phyloP scores from a whole-genome alignment of 1,140 invertebrate species.

The Cyphomyrmex costatus region DNA sequence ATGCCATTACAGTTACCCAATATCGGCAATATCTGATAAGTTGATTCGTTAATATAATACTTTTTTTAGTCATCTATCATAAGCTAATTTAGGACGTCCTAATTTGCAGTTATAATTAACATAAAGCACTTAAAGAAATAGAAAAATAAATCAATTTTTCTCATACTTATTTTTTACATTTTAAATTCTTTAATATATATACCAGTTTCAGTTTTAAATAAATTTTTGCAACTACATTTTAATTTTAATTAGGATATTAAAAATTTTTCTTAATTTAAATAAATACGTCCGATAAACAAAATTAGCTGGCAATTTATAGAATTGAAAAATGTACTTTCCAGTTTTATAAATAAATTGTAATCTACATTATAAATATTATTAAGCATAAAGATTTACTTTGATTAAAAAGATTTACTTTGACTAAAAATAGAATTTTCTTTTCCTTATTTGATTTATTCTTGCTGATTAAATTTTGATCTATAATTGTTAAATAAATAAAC shows the following conservation, averaged over 20 bases:
- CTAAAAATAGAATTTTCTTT: too few relatives aligned
- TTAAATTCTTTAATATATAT: neutral
- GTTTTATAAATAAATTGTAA: too few relatives aligned
- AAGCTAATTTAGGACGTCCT: neutral
- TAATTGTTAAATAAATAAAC: constrained; percentile 2
- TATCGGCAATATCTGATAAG: neutral
- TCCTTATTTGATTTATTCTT: too few relatives aligned
- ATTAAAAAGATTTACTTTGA: too few relatives aligned
- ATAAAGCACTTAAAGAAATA: neutral
- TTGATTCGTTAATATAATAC: neutral
- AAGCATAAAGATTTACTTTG: too few relatives aligned
- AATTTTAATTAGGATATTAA: neutral
- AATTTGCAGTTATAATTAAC: neutral
- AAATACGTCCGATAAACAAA: too few relatives aligned
- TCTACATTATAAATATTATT: too few relatives aligned
- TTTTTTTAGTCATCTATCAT: neutral
- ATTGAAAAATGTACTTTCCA: too few relatives aligned
- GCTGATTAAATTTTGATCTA: too few relatives aligned
- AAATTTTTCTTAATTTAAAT: neutral
- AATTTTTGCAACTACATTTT: neutral
- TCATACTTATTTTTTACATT: neutral
- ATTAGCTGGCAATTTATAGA: too few relatives aligned
- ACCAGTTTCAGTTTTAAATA: neutral
- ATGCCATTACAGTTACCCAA: neutral
- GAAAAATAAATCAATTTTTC: neutral